These are phyloP conservation scores for Thymelicus sylvestris DNA, from an alignment of 2,888 invertebrate genomes.

Conservation along the genomic window DNA sequence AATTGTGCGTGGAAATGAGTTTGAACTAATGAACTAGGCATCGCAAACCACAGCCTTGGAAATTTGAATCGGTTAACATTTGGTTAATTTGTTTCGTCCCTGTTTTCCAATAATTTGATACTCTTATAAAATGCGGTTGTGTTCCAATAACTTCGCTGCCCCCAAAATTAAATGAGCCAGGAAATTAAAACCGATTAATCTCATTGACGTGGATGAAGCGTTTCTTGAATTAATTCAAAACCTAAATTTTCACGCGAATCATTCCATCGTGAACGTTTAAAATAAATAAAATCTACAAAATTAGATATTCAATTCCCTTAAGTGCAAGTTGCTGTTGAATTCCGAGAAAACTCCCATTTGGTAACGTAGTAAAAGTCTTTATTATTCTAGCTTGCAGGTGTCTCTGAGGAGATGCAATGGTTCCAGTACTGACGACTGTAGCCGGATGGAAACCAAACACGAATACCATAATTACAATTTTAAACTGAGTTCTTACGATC, in stretches of 20 bases:
- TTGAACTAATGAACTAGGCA: too few relatives aligned
- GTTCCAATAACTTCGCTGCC: not conserved
- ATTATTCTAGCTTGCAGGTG: constrained; percentile 82
- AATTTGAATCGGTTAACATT: too few relatives aligned
- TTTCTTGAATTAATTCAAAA: not conserved
- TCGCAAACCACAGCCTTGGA: too few relatives aligned
- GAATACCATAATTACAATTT: not conserved
- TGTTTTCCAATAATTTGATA: too few relatives aligned
- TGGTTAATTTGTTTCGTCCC: too few relatives aligned
- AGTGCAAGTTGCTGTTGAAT: constrained; percentile 83
- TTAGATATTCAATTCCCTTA: constrained; percentile 85
- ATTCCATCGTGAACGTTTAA: not conserved
- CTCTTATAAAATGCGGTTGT: too few relatives aligned
- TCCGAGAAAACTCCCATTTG: constrained; percentile 82
- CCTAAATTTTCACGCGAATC: not conserved
- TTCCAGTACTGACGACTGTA: not conserved
- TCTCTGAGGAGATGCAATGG: constrained; percentile 49
- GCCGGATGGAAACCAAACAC: not conserved
- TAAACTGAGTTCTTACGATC: not conserved
- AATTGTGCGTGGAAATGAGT: too few relatives aligned
- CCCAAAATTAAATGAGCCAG: constrained; percentile 2
- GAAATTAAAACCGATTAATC: constrained; percentile 1
- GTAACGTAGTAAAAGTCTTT: constrained; percentile 82
- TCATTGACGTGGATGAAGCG: not conserved
- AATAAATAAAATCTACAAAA: constrained; percentile 70